A percentile compares a stretch with the other conserved stretches of the same genome.
These are phyloP conservation scores for Alentia gelatinosa DNA, from an alignment of 2,888 invertebrate species.

Conservation along the genomic window DNA sequence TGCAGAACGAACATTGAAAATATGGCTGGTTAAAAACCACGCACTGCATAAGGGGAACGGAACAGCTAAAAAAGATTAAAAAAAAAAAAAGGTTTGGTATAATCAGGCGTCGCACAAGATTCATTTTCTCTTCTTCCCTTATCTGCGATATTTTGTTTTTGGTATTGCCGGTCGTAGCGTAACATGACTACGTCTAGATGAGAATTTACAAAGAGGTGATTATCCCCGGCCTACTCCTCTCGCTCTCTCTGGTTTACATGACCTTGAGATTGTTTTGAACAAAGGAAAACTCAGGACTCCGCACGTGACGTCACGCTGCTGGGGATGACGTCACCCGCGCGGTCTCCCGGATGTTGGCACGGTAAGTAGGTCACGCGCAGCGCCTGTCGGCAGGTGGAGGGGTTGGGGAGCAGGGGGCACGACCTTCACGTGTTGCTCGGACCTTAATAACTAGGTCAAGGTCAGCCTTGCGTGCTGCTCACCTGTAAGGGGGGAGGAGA, in stretches of 20 bases:
- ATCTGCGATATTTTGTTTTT: too few species aligned
- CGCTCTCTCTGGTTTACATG: background rate
- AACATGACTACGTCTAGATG: background rate
- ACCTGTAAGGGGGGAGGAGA: constrained; percentile 27
- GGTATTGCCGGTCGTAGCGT: background rate
- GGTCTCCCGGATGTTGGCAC: background rate
- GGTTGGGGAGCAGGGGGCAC: constrained; percentile 12
- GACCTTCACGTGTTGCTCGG: background rate
- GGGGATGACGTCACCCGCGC: background rate
- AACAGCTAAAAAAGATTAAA: background rate
- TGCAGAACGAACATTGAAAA: background rate
- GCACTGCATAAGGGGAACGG: background rate
- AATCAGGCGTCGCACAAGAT: background rate
- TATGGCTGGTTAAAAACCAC: background rate
- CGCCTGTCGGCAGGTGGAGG: background rate
- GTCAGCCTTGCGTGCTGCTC: constrained; percentile 51
- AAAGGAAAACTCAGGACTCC: background rate
- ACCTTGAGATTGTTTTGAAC: background rate
- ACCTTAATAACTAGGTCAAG: constrained; percentile 40
- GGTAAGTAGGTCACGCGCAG: background rate
- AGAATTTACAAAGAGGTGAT: background rate
- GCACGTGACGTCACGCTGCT: background rate
- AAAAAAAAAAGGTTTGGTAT: too few species aligned
- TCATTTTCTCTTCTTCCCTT: too few species aligned
- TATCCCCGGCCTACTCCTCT: background rate